phyloP scores from a whole-genome alignment of 1,140 invertebrate genomes.

The Spodoptera litura region DNA sequence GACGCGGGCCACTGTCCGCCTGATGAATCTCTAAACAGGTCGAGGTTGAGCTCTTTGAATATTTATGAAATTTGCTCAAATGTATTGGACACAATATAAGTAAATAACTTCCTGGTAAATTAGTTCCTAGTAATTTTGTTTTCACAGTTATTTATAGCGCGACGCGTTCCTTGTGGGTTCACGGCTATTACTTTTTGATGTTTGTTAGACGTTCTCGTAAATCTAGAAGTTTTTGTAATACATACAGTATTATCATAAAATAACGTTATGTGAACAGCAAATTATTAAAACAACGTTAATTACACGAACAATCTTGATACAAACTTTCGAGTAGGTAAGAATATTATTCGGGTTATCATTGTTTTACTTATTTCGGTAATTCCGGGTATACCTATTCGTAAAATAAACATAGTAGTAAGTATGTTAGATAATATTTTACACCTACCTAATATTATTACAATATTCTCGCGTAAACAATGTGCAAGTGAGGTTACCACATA shows the following conservation, averaged over 20 bases:
- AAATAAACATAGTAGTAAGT: not conserved
- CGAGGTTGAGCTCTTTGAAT: conserved; percentile 12
- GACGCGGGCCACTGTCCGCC: not conserved
- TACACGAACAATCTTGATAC: not conserved
- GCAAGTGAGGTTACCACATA: not conserved
- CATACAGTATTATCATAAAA: no score
- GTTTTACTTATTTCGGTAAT: conserved; percentile 11
- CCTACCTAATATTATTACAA: conserved; percentile 7
- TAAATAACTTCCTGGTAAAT: not conserved
- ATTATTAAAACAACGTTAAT: no score
- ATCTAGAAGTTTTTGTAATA: no score
- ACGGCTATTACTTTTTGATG: no score
- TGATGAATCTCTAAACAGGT: conserved; percentile 30
- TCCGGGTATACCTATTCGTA: not conserved
- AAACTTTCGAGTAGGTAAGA: not conserved
- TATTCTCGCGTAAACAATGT: conserved; percentile 2
- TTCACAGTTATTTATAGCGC: no score
- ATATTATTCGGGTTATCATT: not conserved
- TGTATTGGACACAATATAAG: not conserved
- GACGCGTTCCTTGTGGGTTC: no score
- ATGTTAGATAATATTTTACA: not conserved
- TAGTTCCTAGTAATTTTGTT: no score
- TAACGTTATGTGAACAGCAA: no score
- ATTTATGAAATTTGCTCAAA: conserved; percentile 6
- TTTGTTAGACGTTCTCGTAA: no score